phyloP scores from a whole-genome alignment of 2,888 invertebrate species.

The Rhabditoides inermis region DNA sequence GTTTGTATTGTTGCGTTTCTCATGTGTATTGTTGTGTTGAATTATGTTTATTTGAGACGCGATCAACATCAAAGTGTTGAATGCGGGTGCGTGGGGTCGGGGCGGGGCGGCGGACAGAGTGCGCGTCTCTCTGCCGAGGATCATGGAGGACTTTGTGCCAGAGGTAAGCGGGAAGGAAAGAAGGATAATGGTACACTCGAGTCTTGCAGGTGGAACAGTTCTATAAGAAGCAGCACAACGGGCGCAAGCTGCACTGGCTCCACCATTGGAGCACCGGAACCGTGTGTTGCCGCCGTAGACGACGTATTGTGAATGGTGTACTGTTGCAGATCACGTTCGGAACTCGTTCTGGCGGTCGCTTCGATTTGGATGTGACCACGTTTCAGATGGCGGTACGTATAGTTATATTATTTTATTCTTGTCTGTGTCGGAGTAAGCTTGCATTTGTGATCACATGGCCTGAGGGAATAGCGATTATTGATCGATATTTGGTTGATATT shows the following conservation, averaged over 20 bases:
- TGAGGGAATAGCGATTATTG: no score
- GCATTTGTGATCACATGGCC: no score
- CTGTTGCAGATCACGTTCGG: constrained; percentile 74
- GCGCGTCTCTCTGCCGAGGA: constrained; percentile 87
- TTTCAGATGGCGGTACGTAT: constrained; percentile 65
- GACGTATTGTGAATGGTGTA: background rate
- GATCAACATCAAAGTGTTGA: constrained; percentile 96
- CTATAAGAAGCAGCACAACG: constrained; percentile 92
- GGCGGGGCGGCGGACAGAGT: constrained; percentile 79
- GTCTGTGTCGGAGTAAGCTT: no score
- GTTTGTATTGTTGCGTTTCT: no score
- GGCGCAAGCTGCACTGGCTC: constrained; percentile 92
- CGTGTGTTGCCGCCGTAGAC: constrained; percentile 52
- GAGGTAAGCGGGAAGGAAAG: constrained; percentile 58
- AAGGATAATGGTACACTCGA: background rate
- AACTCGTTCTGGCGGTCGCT: constrained; percentile 75
- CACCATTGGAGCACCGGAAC: constrained; percentile 99
- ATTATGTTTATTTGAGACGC: constrained; percentile 54
- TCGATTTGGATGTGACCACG: constrained; percentile 95
- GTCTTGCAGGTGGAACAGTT: constrained; percentile 74
- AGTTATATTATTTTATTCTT: background rate
- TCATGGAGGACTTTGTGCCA: constrained; percentile 95
- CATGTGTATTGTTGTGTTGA: no score
- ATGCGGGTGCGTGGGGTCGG: constrained; percentile 91
- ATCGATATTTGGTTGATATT: no score